phyloP scores from a whole-genome alignment of 1,140 invertebrate species.

The Aphidius ervi region DNA sequence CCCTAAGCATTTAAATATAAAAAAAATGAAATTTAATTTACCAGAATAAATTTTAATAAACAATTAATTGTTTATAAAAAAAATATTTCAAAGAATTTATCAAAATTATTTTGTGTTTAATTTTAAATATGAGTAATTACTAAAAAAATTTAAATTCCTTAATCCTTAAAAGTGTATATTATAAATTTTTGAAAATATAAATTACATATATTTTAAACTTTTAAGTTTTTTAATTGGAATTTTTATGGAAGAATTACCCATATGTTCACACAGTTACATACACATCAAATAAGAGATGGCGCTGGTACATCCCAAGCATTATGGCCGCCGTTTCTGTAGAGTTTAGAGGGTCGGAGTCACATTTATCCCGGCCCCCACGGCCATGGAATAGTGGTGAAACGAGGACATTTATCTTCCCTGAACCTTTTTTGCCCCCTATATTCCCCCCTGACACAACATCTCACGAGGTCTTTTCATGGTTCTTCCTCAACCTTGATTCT shows the following conservation, averaged over 20 bases:
- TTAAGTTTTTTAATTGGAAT: no score
- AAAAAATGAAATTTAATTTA: neutral
- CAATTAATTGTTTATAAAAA: no score
- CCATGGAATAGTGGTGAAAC: constrained; percentile 36
- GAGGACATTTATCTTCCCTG: constrained; percentile 52
- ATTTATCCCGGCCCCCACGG: constrained; percentile 20
- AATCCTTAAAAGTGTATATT: no score
- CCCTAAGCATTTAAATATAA: neutral
- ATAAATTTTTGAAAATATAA: no score
- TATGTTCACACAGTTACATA: constrained; percentile 30
- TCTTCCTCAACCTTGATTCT: constrained; percentile 10
- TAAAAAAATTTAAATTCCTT: no score
- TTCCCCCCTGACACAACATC: constrained; percentile 23
- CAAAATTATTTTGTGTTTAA: no score
- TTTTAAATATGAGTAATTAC: no score
- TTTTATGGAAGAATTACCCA: neutral
- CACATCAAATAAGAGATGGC: constrained; percentile 12
- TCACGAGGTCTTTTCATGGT: constrained; percentile 17
- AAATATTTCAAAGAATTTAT: no score
- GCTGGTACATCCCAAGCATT: constrained; percentile 47
- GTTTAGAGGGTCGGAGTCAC: constrained; percentile 45
- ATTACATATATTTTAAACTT: no score
- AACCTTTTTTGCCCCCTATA: constrained; percentile 32
- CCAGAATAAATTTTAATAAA: no score
- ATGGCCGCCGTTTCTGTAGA: constrained; percentile 48